phyloP scores from a whole-genome alignment of 2,113 vertebrate species.

The Chrysochloris asiatica region DNA sequence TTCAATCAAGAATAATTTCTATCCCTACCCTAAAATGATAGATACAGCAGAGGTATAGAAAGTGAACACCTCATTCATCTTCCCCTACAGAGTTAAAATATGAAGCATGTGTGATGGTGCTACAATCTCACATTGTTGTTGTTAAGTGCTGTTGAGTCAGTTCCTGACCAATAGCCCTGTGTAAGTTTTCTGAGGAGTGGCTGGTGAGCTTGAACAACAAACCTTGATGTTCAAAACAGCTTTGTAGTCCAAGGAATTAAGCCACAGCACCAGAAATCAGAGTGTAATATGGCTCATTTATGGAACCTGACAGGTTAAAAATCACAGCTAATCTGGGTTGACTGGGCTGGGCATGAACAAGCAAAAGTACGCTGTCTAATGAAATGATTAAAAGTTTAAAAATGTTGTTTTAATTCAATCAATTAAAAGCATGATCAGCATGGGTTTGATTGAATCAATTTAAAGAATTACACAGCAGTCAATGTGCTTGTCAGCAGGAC shows the following conservation, averaged over 20 bases:
- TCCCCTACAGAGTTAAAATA: background rate
- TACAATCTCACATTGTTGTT: background rate
- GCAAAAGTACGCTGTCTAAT: conserved; percentile 69
- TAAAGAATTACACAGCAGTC: conserved; percentile 81
- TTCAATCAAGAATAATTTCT: background rate
- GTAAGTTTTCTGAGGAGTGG: no score
- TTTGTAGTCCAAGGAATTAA: no score
- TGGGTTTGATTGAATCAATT: conserved; percentile 83
- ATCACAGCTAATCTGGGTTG: conserved; percentile 24
- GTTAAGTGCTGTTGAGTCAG: no score
- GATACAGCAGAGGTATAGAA: background rate
- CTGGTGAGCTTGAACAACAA: no score
- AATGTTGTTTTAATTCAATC: conserved; percentile 84
- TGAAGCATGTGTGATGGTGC: background rate
- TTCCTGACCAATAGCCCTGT: no score
- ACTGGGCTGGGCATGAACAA: conserved; percentile 41
- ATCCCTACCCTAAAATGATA: background rate
- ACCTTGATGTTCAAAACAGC: no score
- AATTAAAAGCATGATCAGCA: conserved; percentile 85
- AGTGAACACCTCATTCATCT: background rate
- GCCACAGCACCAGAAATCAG: no score
- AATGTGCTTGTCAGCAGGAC: conserved; percentile 80
- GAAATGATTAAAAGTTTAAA: conserved; percentile 83
- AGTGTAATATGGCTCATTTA: background rate
- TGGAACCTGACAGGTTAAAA: conserved; percentile 36